Evolutionary conservation across 2,113 vertebrate genomes (phyloP).

Genomic region (Emberiza fucata): DNA sequence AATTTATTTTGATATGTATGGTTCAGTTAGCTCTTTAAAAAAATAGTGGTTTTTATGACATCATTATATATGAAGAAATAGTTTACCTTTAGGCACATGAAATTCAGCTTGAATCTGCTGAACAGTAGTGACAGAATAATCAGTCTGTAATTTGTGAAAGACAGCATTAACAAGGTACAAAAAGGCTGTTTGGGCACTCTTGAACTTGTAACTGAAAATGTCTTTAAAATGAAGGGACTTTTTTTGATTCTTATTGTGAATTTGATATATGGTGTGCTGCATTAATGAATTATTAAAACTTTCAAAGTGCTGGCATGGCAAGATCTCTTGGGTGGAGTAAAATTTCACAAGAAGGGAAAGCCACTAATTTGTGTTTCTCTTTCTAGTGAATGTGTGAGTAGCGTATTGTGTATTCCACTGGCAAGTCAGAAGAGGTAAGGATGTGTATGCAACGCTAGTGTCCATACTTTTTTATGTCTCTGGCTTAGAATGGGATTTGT

Average conservation of each 20-base stretch:
- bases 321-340: neutral
- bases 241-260: neutral
- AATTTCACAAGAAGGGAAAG: neutral
- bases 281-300: neutral
- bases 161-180: neutral
- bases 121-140: neutral
- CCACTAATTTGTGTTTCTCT: slow-evolving; percentile 6
- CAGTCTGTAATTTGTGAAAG: neutral
- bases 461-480: neutral
- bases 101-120: neutral
- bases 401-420: slow-evolving; percentile 89
- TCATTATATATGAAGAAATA: too few species aligned
- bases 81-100: neutral
- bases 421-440: slow-evolving; percentile 98
- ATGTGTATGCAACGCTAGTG: neutral
- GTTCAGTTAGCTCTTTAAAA: neutral
- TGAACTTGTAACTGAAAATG: neutral
- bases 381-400: slow-evolving; percentile 88
- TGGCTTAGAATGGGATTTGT: neutral
- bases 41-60: neutral
- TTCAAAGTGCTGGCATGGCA: neutral
- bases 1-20: neutral
- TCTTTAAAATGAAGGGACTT: neutral
- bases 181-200: neutral
- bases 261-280: neutral